Conservation (phyloP, 2,797 vertebrate genomes). For the Huso huso region DNA sequence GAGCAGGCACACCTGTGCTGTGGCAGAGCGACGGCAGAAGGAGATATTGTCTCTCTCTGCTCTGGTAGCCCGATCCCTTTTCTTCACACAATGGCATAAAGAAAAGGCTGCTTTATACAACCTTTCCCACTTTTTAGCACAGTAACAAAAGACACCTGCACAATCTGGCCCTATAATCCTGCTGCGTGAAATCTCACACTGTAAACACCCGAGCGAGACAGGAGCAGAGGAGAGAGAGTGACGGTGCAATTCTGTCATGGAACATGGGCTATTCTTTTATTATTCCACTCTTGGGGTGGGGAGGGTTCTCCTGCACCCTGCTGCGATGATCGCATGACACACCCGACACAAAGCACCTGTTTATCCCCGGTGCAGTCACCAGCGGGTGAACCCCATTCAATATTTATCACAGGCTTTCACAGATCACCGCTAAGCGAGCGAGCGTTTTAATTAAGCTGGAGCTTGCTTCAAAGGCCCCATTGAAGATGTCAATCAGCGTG, state of each 20-base stretch:
- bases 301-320: constrained; percentile 20
- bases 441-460: constrained; percentile 99
- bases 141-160: constrained; percentile 60
- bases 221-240: constrained; percentile 25
- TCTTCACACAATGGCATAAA: not conserved
- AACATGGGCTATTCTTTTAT: not conserved
- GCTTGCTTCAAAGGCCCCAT: constrained; percentile 97
- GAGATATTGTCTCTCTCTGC: not conserved
- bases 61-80: constrained; percentile 17
- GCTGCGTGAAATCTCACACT: constrained; percentile 81
- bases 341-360: constrained; percentile 88
- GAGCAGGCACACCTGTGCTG: constrained; percentile 11
- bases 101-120: constrained; percentile 21
- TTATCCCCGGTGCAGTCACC: constrained; percentile 91
- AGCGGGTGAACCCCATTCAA: constrained; percentile 99
- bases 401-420: constrained; percentile 99
- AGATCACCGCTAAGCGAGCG: constrained; percentile 96
- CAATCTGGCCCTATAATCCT: constrained; percentile 50
- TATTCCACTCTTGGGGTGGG: not conserved
- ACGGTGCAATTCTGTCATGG: constrained; percentile 18
- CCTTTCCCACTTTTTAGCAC: constrained; percentile 44
- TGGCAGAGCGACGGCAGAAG: not conserved
- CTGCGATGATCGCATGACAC: constrained; percentile 58
- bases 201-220: constrained; percentile 54
- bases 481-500: constrained; percentile 91